A percentile compares a stretch with the other conserved stretches of the same genome.
Evolutionary conservation across 2,113 vertebrate species (phyloP).

Genomic region (Choloepus hoffmanni): DNA sequence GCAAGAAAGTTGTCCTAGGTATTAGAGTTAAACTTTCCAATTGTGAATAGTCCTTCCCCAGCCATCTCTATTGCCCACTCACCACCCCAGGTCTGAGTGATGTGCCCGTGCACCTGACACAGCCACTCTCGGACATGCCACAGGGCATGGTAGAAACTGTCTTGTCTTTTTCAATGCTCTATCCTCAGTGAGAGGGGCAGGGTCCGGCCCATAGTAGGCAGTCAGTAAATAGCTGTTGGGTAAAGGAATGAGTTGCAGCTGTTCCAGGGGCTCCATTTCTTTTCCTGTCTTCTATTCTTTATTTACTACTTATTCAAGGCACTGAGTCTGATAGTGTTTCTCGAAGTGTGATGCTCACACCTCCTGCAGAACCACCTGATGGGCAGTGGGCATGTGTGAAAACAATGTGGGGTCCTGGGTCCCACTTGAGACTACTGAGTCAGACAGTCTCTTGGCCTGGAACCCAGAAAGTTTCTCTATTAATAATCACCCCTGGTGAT

Average conservation of each 20-base stretch:
- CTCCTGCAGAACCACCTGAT: background rate
- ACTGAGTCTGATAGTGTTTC: background rate
- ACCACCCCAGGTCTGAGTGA: background rate
- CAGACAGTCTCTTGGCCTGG: background rate
- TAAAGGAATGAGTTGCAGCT: background rate
- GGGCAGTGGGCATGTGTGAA: background rate
- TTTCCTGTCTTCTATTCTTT: background rate
- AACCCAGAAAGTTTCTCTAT: background rate
- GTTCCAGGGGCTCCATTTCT: background rate
- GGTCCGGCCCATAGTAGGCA: background rate
- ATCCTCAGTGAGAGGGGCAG: background rate
- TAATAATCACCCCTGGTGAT: background rate
- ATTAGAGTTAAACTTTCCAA: background rate
- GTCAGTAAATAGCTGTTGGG: background rate
- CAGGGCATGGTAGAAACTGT: background rate
- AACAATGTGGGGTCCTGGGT: background rate
- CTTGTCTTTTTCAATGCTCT: background rate
- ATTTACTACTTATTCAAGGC: background rate
- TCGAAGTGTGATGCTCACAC: background rate
- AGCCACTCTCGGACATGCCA: background rate
- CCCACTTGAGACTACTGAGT: background rate
- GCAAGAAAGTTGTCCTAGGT: background rate
- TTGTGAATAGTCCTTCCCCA: background rate
- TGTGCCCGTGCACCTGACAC: fast-evolving
- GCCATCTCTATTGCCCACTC: background rate